Percentiles rank a stretch among this genome's conserved stretches.
Evolutionary conservation across 2,888 invertebrate genomes (phyloP).

Genomic region (Cinara cedri): DNA sequence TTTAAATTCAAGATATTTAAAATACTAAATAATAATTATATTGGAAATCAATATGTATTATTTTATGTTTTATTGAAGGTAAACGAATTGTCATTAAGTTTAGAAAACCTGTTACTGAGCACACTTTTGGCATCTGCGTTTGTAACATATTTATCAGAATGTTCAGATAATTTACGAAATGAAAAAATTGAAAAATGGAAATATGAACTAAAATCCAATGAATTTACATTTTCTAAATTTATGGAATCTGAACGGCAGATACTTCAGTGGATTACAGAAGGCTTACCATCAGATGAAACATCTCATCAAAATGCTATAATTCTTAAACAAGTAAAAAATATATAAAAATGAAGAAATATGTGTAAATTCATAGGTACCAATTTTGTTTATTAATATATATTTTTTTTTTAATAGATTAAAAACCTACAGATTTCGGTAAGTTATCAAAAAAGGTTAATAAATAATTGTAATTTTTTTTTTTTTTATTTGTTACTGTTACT

Average conservation of each 20-base stretch:
- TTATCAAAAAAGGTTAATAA: background rate
- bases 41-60: too few relatives aligned
- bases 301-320: conserved; percentile 83
- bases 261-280: conserved; percentile 84
- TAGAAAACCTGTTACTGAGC: conserved; percentile 70
- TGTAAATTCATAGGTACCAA: background rate
- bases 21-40: too few relatives aligned
- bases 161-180: conserved; percentile 74
- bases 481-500: too few relatives aligned
- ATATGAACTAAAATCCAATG: conserved; percentile 61
- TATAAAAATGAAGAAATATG: conserved; percentile 29
- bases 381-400: background rate
- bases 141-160: conserved; percentile 75
- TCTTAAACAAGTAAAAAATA: conserved; percentile 71
- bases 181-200: conserved; percentile 62
- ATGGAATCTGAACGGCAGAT: conserved; percentile 76
- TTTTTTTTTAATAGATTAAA: conserved; percentile 26
- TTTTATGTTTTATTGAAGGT: conserved; percentile 64
- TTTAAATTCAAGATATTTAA: too few relatives aligned
- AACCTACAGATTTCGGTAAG: conserved; percentile 40
- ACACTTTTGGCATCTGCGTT: conserved; percentile 79
- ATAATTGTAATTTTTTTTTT: too few relatives aligned
- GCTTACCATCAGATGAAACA: conserved; percentile 78
- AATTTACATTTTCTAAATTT: conserved; percentile 68
- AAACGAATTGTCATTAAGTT: conserved; percentile 69